phyloP scores from a whole-genome alignment of 2,888 invertebrate genomes.

The Imbricaverruca yamaguchii region DNA sequence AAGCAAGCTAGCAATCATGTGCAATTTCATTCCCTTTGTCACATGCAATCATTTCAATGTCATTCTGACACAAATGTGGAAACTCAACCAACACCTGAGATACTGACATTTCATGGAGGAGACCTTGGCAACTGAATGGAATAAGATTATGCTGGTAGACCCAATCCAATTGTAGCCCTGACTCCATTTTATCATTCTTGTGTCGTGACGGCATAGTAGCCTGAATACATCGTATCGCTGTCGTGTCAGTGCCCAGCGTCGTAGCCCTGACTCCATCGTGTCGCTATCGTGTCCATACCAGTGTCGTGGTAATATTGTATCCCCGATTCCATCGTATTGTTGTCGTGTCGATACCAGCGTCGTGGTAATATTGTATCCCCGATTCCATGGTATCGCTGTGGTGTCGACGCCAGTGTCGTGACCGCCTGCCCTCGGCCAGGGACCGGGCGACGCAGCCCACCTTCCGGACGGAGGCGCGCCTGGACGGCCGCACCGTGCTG shows the following conservation, averaged over 20 bases:
- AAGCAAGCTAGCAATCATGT: neutral
- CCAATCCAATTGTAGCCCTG: neutral
- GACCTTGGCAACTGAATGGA: too few species aligned
- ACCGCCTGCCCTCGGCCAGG: neutral
- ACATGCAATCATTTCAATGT: neutral
- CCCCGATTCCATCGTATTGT: neutral
- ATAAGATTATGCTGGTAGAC: too few species aligned
- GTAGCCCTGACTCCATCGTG: neutral
- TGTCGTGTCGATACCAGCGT: neutral
- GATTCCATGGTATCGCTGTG: neutral
- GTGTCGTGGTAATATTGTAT: neutral
- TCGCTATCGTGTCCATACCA: neutral
- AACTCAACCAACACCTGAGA: neutral
- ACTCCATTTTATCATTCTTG: neutral
- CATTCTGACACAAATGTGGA: neutral
- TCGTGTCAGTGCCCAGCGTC: neutral
- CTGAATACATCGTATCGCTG: neutral
- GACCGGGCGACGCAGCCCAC: neutral
- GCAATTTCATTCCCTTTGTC: neutral
- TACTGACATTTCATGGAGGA: too few species aligned
- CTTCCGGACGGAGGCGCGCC: neutral
- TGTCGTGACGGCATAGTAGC: too few species aligned
- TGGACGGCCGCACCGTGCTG: constrained; percentile 57
- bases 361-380: neutral
- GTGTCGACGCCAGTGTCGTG: neutral